phyloP scores from a whole-genome alignment of 2,888 invertebrate species.

The Protonemura montana region DNA sequence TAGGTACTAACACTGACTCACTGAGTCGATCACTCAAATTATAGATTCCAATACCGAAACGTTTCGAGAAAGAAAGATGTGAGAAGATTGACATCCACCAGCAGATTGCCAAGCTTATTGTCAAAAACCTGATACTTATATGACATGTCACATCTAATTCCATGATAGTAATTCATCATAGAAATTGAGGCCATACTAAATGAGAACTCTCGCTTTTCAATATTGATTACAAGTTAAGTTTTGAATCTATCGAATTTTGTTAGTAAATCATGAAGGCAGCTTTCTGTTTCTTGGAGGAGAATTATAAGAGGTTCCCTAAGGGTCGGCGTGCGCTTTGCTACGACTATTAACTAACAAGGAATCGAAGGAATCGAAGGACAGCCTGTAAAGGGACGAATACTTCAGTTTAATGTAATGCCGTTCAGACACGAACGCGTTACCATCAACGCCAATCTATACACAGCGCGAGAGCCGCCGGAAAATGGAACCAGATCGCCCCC shows the following conservation, averaged over 20 bases:
- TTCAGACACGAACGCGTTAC: not conserved
- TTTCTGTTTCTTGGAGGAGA: constrained; percentile 2
- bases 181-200: constrained; percentile 2
- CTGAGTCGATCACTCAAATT: not conserved
- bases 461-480: not conserved
- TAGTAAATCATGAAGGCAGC: constrained; percentile 10
- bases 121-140: constrained; percentile 21
- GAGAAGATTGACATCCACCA: not conserved
- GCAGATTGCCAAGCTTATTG: not conserved
- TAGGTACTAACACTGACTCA: not conserved
- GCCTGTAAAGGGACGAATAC: not conserved
- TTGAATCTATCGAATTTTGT: constrained; percentile 16
- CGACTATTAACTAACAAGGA: constrained; percentile 31
- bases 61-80: not conserved
- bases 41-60: not conserved
- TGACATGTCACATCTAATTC: constrained; percentile 20
- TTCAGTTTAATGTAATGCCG: not conserved
- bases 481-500: not conserved
- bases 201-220: not conserved
- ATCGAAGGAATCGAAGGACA: not conserved
- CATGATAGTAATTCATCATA: constrained; percentile 23
- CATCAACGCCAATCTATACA: not conserved
- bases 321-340: not conserved
- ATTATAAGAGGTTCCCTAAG: not conserved
- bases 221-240: constrained; percentile 24